phyloP scores from a whole-genome alignment of 2,888 invertebrate genomes.

The Cactoblastis cactorum region DNA sequence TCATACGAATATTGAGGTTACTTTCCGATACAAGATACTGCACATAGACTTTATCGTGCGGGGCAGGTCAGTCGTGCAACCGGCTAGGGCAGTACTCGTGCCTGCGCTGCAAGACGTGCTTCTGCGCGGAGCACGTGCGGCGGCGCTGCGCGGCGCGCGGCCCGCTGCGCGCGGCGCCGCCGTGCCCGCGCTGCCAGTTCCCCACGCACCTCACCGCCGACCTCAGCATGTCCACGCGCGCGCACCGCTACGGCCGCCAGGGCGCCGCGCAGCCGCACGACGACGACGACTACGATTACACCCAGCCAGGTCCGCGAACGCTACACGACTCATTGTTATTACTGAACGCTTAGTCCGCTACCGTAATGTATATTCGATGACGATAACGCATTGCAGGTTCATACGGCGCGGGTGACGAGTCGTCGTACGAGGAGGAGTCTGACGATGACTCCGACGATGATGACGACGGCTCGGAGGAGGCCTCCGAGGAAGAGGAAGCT shows the following conservation, averaged over 20 bases:
- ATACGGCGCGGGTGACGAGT: slow-evolving; percentile 63
- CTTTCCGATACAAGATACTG: no score
- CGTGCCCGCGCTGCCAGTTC: slow-evolving; percentile 96
- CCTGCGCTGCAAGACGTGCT: slow-evolving; percentile 96
- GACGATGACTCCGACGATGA: slow-evolving; percentile 73
- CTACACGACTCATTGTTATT: slow-evolving; percentile 21
- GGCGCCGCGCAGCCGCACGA: slow-evolving; percentile 82
- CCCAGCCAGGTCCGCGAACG: slow-evolving; percentile 76
- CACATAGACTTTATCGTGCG: background rate
- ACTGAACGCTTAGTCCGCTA: background rate
- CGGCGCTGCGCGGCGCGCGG: slow-evolving; percentile 65
- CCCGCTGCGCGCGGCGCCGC: slow-evolving; percentile 55
- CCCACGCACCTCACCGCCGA: slow-evolving; percentile 96
- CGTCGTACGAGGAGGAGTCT: slow-evolving; percentile 57
- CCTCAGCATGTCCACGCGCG: slow-evolving; percentile 95
- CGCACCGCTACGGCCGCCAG: slow-evolving; percentile 94
- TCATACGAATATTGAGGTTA: no score
- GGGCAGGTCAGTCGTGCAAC: slow-evolving; percentile 95
- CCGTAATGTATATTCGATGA: background rate
- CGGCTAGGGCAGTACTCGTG: slow-evolving; percentile 97
- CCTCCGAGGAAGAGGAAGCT: slow-evolving; percentile 34
- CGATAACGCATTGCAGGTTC: no score
- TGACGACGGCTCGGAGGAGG: slow-evolving; percentile 39
- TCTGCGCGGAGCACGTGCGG: slow-evolving; percentile 97
- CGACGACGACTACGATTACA: slow-evolving; percentile 77